Evolutionary conservation across 2,113 vertebrate species (phyloP).

Genomic region (Tyto alba): DNA sequence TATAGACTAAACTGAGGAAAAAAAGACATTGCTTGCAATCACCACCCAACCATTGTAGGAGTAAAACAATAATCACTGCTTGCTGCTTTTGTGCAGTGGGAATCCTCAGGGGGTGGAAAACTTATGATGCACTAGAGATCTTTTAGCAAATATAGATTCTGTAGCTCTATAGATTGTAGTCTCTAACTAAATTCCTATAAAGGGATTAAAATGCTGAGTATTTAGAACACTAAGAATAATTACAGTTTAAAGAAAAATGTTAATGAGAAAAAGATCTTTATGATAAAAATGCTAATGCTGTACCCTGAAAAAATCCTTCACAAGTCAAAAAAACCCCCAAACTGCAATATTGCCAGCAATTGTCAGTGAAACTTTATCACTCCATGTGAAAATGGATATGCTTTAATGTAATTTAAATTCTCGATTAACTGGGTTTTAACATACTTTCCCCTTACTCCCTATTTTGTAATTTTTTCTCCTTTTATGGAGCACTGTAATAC

Average conservation of each 20-base stretch:
- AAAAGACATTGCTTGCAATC: background rate
- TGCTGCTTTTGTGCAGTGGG: background rate
- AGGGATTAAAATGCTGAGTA: background rate
- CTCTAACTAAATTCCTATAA: background rate
- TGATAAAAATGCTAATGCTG: background rate
- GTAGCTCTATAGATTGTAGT: background rate
- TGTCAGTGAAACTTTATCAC: background rate
- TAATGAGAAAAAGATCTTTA: background rate
- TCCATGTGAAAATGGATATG: background rate
- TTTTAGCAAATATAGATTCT: background rate
- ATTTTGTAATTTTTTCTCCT: background rate
- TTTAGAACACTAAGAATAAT: background rate
- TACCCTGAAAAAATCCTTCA: background rate
- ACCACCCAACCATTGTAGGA: background rate
- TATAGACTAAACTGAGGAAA: background rate
- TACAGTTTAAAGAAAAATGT: background rate
- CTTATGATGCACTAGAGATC: background rate
- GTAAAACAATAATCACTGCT: background rate
- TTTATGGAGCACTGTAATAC: background rate
- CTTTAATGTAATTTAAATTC: background rate
- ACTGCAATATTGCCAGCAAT: background rate
- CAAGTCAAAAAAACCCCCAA: background rate
- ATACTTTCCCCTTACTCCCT: background rate
- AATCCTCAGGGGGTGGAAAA: background rate
- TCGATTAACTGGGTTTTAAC: background rate